phyloP scores from a whole-genome alignment of 1,140 invertebrate species.

The Panulirus ornatus region DNA sequence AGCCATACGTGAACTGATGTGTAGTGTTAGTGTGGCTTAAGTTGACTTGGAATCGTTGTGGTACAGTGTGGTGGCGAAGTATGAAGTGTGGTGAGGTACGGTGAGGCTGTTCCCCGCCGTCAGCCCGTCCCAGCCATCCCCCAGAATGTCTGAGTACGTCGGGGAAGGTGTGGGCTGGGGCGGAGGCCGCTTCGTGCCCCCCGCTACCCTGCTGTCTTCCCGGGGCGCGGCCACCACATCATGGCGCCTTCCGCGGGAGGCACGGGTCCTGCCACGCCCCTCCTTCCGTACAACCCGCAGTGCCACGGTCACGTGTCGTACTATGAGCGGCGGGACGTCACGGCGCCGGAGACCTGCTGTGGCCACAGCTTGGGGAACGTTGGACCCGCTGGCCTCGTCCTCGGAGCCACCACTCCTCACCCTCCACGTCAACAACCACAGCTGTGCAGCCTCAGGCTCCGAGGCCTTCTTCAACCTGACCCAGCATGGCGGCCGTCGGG shows the following conservation, averaged over 20 bases:
- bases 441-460: conserved; percentile 62
- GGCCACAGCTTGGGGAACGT: conserved; percentile 53
- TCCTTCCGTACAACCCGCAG: background rate
- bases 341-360: conserved; percentile 28
- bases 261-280: conserved; percentile 35
- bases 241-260: conserved; percentile 38
- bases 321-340: conserved; percentile 22
- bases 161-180: conserved; percentile 3
- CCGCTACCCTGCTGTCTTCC: background rate
- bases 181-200: background rate
- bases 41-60: background rate
- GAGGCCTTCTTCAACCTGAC: conserved; percentile 65
- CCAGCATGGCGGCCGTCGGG: conserved; percentile 59
- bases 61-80: background rate
- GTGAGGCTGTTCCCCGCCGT: background rate
- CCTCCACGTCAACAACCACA: conserved; percentile 62
- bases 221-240: background rate
- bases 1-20: background rate
- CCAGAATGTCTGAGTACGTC: conserved; percentile 50
- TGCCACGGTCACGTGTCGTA: conserved; percentile 48
- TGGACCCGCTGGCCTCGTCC: conserved; percentile 39
- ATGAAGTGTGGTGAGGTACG: background rate
- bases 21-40: background rate
- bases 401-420: conserved; percentile 50
- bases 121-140: background rate